Conservation (phyloP, 2,888 invertebrate species). For the Pachycephus smyrnensis region DNA sequence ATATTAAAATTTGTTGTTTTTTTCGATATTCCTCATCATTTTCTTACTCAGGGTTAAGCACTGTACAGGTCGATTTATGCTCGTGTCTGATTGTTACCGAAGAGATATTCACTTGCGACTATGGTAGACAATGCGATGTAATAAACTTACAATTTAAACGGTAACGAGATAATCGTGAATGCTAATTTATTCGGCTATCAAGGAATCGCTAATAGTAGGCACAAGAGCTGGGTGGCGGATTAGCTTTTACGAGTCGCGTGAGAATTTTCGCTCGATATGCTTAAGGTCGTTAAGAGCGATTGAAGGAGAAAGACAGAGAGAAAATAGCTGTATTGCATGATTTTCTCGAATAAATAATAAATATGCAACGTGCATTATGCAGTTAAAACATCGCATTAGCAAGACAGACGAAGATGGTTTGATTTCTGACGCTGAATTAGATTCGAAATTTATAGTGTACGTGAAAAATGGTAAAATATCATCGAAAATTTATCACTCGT, state of each 20-base stretch:
- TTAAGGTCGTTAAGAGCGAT: background rate
- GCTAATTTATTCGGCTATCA: background rate
- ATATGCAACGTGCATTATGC: too few species aligned
- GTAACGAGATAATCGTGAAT: background rate
- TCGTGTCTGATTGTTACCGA: background rate
- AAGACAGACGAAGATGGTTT: too few species aligned
- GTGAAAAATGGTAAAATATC: too few species aligned
- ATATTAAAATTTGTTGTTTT: background rate
- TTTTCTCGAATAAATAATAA: too few species aligned
- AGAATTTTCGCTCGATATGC: background rate
- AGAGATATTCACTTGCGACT: too few species aligned
- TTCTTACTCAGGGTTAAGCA: background rate
- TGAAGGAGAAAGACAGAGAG: too few species aligned
- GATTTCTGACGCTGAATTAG: too few species aligned
- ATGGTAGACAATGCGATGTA: background rate
- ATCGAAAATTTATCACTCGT: too few species aligned
- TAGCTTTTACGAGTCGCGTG: conserved; percentile 1
- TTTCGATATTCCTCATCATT: background rate
- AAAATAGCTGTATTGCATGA: too few species aligned
- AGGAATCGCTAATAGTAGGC: background rate
- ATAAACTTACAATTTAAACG: background rate
- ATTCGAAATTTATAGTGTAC: too few species aligned
- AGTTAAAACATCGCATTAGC: too few species aligned
- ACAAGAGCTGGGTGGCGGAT: background rate
- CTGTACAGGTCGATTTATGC: background rate